These are phyloP conservation scores for Equus quagga DNA, from an alignment of 2,113 vertebrate genomes.

Conservation along the genomic window DNA sequence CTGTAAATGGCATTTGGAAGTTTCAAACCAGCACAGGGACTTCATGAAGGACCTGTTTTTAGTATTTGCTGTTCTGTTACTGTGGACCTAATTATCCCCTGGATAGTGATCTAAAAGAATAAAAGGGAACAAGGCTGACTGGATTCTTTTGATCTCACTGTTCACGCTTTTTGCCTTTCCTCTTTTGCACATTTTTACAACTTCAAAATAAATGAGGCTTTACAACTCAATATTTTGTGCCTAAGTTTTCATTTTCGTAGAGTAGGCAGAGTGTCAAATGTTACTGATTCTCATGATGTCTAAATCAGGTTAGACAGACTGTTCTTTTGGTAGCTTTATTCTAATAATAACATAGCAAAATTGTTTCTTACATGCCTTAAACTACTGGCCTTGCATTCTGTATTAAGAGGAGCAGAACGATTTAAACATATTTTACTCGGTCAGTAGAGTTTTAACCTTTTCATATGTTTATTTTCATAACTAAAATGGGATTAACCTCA, in stretches of 20 bases:
- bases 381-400: background rate
- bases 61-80: background rate
- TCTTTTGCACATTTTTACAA: constrained; percentile 15
- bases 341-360: constrained; percentile 17
- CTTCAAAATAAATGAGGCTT: constrained; percentile 47
- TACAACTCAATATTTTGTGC: constrained; percentile 31
- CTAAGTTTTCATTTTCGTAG: constrained; percentile 40
- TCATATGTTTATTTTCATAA: constrained; percentile 48
- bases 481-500: constrained; percentile 36
- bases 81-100: background rate
- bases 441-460: constrained; percentile 28
- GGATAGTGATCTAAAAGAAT: background rate
- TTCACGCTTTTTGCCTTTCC: background rate
- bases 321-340: constrained; percentile 22
- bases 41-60: background rate
- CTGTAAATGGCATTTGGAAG: background rate
- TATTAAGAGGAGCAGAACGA: background rate
- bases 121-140: background rate
- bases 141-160: constrained; percentile 18
- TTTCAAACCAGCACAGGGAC: background rate
- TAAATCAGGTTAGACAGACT: constrained; percentile 6
- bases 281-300: background rate
- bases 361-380: constrained; percentile 1
- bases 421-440: background rate
- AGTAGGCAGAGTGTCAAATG: background rate